Conservation (phyloP, 2,888 invertebrate species). For the Desoria tigrina region DNA sequence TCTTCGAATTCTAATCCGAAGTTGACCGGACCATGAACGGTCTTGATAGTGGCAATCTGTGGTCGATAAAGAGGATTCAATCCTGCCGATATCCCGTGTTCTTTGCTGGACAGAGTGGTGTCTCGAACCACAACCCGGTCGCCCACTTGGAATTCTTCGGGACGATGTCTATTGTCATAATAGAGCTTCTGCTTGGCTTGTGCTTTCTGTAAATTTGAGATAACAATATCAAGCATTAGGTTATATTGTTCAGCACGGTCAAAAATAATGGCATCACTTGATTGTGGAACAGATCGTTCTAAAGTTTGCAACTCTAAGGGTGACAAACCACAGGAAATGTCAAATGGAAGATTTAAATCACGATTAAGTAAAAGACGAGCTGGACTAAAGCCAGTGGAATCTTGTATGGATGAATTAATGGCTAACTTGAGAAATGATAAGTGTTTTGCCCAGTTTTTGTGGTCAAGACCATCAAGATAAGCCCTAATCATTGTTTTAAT, state of each 20-base stretch:
- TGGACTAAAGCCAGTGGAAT: not conserved
- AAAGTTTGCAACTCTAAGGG: not conserved
- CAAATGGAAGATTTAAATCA: not conserved
- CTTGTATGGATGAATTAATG: not conserved
- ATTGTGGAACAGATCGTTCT: too few species aligned
- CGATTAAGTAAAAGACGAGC: not conserved
- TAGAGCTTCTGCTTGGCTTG: not conserved
- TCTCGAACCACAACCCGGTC: not conserved
- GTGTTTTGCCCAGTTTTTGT: not conserved
- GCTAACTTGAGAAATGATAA: not conserved
- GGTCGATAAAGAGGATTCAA: not conserved
- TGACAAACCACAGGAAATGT: not conserved
- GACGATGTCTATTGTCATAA: not conserved
- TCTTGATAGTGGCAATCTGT: not conserved
- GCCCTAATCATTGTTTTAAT: too few species aligned
- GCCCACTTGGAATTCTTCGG: not conserved
- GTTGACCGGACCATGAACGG: not conserved
- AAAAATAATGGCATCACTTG: too few species aligned
- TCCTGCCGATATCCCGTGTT: not conserved
- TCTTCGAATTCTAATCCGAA: not conserved
- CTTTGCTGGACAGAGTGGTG: not conserved
- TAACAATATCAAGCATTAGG: too few species aligned
- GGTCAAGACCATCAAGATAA: too few species aligned
- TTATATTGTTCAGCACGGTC: too few species aligned
- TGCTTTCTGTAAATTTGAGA: not conserved